Percentiles rank a stretch among this genome's conserved stretches.
These are phyloP conservation scores for Globodera ellingtonae DNA, from an alignment of 1,140 invertebrate genomes.

Conservation along the genomic window DNA sequence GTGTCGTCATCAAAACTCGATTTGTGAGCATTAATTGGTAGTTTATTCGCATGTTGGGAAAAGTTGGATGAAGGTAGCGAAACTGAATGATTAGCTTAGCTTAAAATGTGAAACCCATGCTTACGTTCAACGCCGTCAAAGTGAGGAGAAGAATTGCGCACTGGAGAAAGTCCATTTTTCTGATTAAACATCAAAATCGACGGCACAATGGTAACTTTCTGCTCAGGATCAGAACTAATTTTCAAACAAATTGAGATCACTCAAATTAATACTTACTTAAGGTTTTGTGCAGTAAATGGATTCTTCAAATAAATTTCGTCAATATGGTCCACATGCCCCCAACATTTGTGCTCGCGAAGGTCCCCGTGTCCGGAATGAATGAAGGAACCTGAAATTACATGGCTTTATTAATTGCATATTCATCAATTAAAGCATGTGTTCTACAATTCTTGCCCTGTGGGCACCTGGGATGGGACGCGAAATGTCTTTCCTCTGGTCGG, in stretches of 20 bases:
- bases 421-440: no score
- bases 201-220: constrained; percentile 8
- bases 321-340: constrained; percentile 49
- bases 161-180: not conserved
- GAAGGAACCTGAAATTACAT: constrained; percentile 43
- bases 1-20: not conserved
- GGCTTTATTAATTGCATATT: constrained; percentile 24
- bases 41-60: not conserved
- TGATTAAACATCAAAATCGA: constrained; percentile 15
- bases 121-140: no score
- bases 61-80: not conserved
- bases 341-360: constrained; percentile 42
- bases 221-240: constrained; percentile 27
- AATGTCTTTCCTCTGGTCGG: constrained; percentile 30
- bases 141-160: not conserved
- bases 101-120: no score
- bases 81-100: no score
- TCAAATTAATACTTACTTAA: constrained; percentile 9
- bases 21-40: not conserved
- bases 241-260: not conserved
- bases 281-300: constrained; percentile 31
- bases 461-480: constrained; percentile 35
- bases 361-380: constrained; percentile 52
- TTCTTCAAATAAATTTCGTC: constrained; percentile 51
- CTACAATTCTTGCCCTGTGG: no score